phyloP scores from a whole-genome alignment of 1,140 invertebrate species.

The Macrobrachium nipponense region DNA sequence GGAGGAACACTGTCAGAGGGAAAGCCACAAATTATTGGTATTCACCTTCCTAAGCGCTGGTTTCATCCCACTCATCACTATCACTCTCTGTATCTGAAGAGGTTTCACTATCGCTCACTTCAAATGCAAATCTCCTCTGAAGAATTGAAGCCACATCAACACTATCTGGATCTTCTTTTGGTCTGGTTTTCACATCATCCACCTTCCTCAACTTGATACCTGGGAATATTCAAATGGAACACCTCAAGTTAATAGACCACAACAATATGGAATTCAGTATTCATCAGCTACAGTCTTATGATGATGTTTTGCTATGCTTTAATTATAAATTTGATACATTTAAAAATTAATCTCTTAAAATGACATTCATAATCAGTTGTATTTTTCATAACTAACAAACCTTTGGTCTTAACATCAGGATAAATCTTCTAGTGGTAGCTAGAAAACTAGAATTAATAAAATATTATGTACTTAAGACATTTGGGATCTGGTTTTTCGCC shows the following conservation, averaged over 20 bases:
- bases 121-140: slow-evolving; percentile 91
- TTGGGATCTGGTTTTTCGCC: no score
- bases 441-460: no score
- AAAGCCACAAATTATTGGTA: no score
- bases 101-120: slow-evolving; percentile 93
- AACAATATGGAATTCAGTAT: no score
- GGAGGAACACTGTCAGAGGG: no score
- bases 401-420: no score
- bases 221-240: slow-evolving; percentile 67
- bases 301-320: background rate
- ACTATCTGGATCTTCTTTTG: slow-evolving; percentile 76
- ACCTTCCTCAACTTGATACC: slow-evolving; percentile 93
- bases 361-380: no score
- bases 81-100: slow-evolving; percentile 81
- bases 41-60: slow-evolving; percentile 64
- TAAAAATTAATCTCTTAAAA: background rate
- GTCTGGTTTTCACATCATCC: slow-evolving; percentile 86
- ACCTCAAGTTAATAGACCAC: no score
- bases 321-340: background rate
- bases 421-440: no score
- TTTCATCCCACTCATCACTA: slow-evolving; percentile 79
- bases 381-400: no score
- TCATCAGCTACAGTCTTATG: no score
- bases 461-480: no score
- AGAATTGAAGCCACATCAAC: slow-evolving; percentile 96